These are phyloP conservation scores for Heliconius ismenius DNA, from an alignment of 2,888 invertebrate species.

Conservation along the genomic window DNA sequence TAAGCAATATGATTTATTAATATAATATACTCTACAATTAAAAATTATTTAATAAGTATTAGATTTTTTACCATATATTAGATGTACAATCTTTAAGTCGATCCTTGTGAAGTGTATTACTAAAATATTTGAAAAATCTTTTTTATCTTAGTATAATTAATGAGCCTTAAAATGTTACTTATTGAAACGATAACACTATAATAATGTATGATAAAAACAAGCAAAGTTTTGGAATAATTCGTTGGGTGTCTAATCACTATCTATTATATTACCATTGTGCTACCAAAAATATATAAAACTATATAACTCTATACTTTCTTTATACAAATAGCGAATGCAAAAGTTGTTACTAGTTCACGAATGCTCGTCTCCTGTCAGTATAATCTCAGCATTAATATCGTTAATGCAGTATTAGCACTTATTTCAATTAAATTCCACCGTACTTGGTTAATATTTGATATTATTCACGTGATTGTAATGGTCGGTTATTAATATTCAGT, in stretches of 20 bases:
- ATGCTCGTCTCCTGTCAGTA: not conserved
- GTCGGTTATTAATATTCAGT: conserved; percentile 9
- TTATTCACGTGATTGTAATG: conserved; percentile 8
- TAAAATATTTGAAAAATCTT: no score
- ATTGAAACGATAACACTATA: not conserved
- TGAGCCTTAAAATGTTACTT: not conserved
- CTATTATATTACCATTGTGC: no score
- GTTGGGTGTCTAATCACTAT: not conserved
- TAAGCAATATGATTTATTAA: no score
- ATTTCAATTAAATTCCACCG: conserved; percentile 11
- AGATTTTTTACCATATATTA: not conserved
- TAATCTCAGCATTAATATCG: not conserved
- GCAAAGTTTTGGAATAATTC: no score
- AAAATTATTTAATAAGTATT: not conserved
- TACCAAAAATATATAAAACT: no score
- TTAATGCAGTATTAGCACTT: conserved; percentile 24
- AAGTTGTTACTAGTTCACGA: not conserved
- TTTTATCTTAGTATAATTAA: not conserved
- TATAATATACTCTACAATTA: not conserved
- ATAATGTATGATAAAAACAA: not conserved
- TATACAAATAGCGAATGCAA: not conserved
- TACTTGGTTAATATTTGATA: conserved; percentile 15
- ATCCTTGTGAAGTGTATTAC: not conserved
- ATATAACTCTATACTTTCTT: not conserved
- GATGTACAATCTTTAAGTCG: no score